Conservation (phyloP, 2,113 vertebrate genomes). For the Barbus barbus region DNA sequence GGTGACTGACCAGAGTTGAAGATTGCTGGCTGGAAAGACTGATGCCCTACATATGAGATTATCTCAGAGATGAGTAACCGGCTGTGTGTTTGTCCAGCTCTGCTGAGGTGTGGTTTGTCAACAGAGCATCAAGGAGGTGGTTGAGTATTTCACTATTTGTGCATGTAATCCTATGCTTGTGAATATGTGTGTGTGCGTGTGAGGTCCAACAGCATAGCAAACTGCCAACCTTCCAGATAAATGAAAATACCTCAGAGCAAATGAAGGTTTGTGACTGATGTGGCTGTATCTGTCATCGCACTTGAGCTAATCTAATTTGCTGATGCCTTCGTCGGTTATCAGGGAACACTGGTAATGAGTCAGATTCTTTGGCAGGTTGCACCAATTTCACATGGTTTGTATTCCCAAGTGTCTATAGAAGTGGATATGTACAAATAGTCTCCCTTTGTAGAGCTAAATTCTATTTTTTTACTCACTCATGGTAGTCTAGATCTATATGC, state of each 20-base stretch:
- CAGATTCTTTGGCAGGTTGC: conserved; percentile 21
- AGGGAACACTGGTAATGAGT: conserved; percentile 40
- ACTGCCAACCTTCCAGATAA: background rate
- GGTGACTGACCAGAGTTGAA: background rate
- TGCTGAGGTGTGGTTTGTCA: conserved; percentile 1
- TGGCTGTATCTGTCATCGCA: conserved; percentile 22
- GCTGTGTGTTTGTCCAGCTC: conserved; percentile 11
- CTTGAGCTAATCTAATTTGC: conserved; percentile 43
- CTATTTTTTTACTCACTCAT: background rate
- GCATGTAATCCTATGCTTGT: conserved; percentile 2
- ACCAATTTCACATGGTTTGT: conserved; percentile 22
- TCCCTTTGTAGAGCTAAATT: background rate
- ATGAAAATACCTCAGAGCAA: conserved; percentile 40
- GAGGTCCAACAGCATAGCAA: background rate
- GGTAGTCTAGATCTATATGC: no score
- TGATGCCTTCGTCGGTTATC: conserved; percentile 41
- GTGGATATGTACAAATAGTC: background rate
- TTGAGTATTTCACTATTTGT: background rate
- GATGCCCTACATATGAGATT: background rate
- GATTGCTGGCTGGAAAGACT: background rate
- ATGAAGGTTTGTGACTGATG: conserved; percentile 37
- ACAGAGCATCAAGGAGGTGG: background rate
- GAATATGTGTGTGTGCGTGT: background rate
- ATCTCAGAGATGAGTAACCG: background rate
- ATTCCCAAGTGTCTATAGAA: background rate